These are phyloP conservation scores for Potamilus streckersoni DNA, from an alignment of 1,140 invertebrate genomes.

Conservation along the genomic window DNA sequence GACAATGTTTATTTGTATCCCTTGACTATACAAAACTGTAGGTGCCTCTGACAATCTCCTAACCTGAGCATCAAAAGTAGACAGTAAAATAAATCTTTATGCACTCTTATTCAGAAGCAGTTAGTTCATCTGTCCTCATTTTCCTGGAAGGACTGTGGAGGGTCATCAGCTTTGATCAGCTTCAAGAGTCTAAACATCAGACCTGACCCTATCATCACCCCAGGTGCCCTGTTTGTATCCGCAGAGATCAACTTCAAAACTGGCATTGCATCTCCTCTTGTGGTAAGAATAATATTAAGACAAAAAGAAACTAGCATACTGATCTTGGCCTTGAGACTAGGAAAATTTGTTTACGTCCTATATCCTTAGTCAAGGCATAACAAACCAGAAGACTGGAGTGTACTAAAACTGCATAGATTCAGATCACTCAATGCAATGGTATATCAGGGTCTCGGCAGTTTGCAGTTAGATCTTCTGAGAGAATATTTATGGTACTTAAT, in stretches of 20 bases:
- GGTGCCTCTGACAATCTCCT: too few species aligned
- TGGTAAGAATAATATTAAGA: constrained; percentile 10
- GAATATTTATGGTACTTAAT: neutral
- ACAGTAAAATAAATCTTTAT: too few species aligned
- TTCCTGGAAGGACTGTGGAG: constrained; percentile 18
- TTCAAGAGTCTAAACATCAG: constrained; percentile 25
- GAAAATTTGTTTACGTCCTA: neutral
- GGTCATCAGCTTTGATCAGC: constrained; percentile 6
- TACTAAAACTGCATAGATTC: too few species aligned
- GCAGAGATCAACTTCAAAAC: constrained; percentile 21
- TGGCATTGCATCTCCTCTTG: constrained; percentile 17
- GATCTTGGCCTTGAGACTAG: neutral
- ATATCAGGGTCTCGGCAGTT: too few species aligned
- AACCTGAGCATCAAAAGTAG: too few species aligned
- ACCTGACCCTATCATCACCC: constrained; percentile 37
- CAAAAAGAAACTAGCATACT: neutral
- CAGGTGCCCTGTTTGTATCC: constrained; percentile 31
- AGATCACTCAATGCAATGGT: too few species aligned
- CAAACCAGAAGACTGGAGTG: neutral
- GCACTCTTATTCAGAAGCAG: neutral
- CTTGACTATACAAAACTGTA: too few species aligned
- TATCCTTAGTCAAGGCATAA: neutral
- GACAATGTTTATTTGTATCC: too few species aligned
- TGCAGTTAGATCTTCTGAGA: too few species aligned
- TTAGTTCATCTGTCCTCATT: constrained; percentile 2